Conservation (phyloP, 2,888 invertebrate genomes). For the Drosophila planitibia region DNA sequence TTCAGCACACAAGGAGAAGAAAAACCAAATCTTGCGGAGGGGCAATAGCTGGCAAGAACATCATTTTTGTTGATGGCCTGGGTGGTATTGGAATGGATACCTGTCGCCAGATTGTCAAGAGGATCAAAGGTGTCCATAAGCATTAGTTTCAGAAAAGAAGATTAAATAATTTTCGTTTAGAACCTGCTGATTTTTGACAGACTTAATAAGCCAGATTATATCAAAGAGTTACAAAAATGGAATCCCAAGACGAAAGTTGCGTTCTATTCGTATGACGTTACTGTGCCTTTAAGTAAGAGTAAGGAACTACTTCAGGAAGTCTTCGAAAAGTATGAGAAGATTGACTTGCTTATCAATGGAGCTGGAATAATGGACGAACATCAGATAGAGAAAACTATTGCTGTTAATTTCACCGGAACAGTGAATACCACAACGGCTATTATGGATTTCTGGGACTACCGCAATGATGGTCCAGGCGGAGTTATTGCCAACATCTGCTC, state of each 20-base stretch:
- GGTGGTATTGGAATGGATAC: constrained; percentile 80
- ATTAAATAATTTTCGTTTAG: constrained; percentile 39
- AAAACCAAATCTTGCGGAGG: neutral
- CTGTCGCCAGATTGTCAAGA: constrained; percentile 61
- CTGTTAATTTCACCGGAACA: constrained; percentile 70
- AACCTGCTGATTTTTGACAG: constrained; percentile 76
- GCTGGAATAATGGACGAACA: constrained; percentile 73
- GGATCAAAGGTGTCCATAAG: constrained; percentile 42
- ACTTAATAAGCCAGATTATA: constrained; percentile 53
- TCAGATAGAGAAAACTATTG: constrained; percentile 69
- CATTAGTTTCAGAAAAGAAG: neutral
- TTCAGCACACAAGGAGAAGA: neutral
- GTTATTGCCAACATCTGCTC: constrained; percentile 84
- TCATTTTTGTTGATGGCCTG: constrained; percentile 77
- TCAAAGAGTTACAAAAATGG: constrained; percentile 19
- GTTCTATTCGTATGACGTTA: constrained; percentile 71
- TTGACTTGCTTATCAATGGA: constrained; percentile 79
- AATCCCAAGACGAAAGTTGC: constrained; percentile 56
- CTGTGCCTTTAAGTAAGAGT: constrained; percentile 63
- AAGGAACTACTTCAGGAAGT: constrained; percentile 65
- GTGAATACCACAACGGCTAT: constrained; percentile 79
- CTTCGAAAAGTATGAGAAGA: constrained; percentile 53
- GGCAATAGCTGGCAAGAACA: constrained; percentile 56
- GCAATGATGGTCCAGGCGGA: constrained; percentile 84
- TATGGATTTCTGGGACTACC: constrained; percentile 84